These are phyloP conservation scores for Phrixothrix hirtus DNA, from an alignment of 2,888 invertebrate species.

Conservation along the genomic window DNA sequence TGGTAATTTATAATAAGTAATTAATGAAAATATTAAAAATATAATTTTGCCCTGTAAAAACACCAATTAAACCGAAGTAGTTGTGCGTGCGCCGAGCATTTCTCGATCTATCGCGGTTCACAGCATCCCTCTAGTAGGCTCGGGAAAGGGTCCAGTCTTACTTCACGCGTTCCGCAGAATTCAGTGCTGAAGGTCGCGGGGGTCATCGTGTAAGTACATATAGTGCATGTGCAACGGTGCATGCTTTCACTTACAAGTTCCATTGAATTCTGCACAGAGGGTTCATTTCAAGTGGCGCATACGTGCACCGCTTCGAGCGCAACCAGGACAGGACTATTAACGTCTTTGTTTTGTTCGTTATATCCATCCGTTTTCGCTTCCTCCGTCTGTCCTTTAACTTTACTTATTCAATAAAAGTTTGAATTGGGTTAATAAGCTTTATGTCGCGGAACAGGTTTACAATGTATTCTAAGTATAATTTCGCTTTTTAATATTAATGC, in stretches of 20 bases:
- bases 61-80: conserved; percentile 57
- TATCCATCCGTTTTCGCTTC: conserved; percentile 52
- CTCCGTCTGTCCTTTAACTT: conserved; percentile 45
- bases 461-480: conserved; percentile 20
- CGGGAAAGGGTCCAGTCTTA: conserved; percentile 52
- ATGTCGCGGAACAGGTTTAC: conserved; percentile 22
- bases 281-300: conserved; percentile 33
- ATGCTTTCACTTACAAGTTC: conserved; percentile 42
- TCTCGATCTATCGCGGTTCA: conserved; percentile 56
- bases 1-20: too few relatives aligned
- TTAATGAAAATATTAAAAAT: conserved; percentile 14
- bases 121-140: conserved; percentile 55
- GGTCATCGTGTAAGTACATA: conserved; percentile 47
- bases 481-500: too few relatives aligned
- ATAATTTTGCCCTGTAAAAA: conserved; percentile 46
- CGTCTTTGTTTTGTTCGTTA: conserved; percentile 54
- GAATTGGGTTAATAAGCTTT: conserved; percentile 36
- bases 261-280: conserved; percentile 37
- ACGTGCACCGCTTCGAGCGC: conserved; percentile 32
- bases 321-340: conserved; percentile 42
- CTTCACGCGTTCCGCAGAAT: conserved; percentile 51
- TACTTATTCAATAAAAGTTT: conserved; percentile 40
- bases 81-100: conserved; percentile 57
- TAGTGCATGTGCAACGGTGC: conserved; percentile 38
- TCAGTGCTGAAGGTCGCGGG: conserved; percentile 48